A percentile compares a stretch with the other conserved stretches of the same genome.
Evolutionary conservation across 2,113 vertebrate species (phyloP).

Genomic region (Mormoops blainvillei): DNA sequence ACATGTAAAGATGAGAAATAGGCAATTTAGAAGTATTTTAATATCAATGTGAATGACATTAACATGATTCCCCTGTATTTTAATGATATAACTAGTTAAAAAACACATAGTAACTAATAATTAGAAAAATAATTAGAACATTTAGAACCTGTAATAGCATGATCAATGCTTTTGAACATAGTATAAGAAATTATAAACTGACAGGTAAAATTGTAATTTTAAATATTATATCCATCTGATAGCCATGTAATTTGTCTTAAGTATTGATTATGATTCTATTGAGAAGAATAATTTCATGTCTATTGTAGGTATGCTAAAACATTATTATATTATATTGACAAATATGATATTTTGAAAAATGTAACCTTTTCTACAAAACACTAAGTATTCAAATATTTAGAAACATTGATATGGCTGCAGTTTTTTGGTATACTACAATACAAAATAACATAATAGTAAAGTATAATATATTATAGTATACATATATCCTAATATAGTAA

Average conservation of each 20-base stretch:
- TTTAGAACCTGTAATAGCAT: background rate
- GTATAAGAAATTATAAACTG: background rate
- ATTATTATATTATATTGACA: background rate
- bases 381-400: background rate
- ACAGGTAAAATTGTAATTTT: background rate
- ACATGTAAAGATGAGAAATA: background rate
- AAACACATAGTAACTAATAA: background rate
- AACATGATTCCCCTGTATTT: background rate
- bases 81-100: background rate
- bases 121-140: background rate
- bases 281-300: background rate
- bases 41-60: slow-evolving; percentile 17
- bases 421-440: background rate
- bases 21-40: background rate
- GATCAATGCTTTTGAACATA: background rate
- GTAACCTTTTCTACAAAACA: background rate
- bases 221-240: background rate
- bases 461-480: background rate
- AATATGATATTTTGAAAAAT: background rate
- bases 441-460: background rate
- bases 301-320: background rate
- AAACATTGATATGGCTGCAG: background rate
- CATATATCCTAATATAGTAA: background rate
- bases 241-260: background rate
- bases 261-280: background rate